Evolutionary conservation across 2,797 vertebrate genomes (phyloP).

Genomic region (Macroramphosus scolopax): DNA sequence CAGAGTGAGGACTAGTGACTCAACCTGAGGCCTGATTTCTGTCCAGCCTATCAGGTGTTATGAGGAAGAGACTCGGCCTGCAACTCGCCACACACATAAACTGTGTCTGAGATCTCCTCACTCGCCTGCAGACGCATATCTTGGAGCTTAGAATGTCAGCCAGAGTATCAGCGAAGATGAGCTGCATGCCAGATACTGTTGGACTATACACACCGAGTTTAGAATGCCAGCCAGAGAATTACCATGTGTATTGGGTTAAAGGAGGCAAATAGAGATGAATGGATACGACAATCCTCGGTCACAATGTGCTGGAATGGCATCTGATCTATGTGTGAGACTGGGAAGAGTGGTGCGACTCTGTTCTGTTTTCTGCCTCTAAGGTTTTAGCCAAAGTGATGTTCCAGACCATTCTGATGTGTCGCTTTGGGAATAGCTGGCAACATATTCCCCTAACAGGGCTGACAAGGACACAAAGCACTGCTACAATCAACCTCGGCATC

Average conservation of each 20-base stretch:
- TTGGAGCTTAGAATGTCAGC: slow-evolving; percentile 28
- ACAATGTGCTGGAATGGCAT: slow-evolving; percentile 35
- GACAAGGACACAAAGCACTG: too few relatives aligned
- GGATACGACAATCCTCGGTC: slow-evolving; percentile 39
- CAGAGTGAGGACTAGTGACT: slow-evolving; percentile 39
- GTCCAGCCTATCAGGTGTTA: slow-evolving; percentile 44
- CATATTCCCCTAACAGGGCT: too few relatives aligned
- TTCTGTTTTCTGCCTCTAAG: too few relatives aligned
- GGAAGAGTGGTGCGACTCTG: slow-evolving; percentile 7
- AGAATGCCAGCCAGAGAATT: slow-evolving; percentile 54
- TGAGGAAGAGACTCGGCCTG: slow-evolving; percentile 5
- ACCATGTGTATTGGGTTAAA: slow-evolving; percentile 25
- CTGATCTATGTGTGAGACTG: slow-evolving; percentile 29
- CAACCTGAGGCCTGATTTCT: slow-evolving; percentile 29
- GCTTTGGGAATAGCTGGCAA: too few relatives aligned
- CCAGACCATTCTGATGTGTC: too few relatives aligned
- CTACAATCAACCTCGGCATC: too few relatives aligned
- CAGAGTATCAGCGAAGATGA: slow-evolving; percentile 37
- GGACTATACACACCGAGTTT: slow-evolving; percentile 26
- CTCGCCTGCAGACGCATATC: slow-evolving; percentile 15
- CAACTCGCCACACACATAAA: slow-evolving; percentile 2
- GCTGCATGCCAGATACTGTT: slow-evolving; percentile 45
- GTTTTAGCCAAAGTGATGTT: too few relatives aligned
- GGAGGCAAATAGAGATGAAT: slow-evolving; percentile 47
- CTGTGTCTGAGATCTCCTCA: neutral